These are phyloP conservation scores for Nematopogon swammerdamellus DNA, from an alignment of 2,888 invertebrate genomes.

Conservation along the genomic window DNA sequence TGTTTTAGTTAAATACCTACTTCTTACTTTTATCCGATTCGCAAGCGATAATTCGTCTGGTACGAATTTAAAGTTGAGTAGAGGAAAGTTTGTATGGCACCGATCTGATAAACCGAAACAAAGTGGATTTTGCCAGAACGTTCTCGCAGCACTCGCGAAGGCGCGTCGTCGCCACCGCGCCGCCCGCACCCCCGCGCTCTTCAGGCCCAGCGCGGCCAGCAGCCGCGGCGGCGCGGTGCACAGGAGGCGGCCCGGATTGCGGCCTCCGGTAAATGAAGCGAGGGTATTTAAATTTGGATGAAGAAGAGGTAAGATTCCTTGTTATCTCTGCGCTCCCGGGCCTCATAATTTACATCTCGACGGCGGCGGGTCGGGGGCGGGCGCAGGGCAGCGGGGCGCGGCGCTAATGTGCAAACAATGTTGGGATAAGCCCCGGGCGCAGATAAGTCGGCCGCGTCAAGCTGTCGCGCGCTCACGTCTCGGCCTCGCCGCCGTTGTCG, in stretches of 20 bases:
- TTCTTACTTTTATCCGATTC: neutral
- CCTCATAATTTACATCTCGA: neutral
- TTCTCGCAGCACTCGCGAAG: neutral
- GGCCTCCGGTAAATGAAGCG: neutral
- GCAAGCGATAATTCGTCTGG: neutral
- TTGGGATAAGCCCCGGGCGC: neutral
- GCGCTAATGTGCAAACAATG: neutral
- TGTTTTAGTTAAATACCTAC: too few relatives aligned
- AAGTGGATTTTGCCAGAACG: neutral
- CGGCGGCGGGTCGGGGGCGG: neutral
- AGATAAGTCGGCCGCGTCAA: neutral
- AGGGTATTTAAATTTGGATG: neutral
- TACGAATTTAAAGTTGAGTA: neutral
- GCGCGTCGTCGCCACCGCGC: too few relatives aligned
- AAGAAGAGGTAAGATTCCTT: neutral
- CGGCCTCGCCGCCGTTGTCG: neutral
- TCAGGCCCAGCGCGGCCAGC: too few relatives aligned
- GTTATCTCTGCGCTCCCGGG: neutral
- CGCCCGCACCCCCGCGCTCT: too few relatives aligned
- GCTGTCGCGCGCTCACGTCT: neutral
- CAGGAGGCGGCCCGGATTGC: neutral
- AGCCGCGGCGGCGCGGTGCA: neutral
- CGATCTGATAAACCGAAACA: neutral
- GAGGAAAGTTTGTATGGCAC: neutral
- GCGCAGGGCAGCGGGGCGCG: neutral